Conservation (phyloP, 2,888 invertebrate species). For the Laothoe populi region DNA sequence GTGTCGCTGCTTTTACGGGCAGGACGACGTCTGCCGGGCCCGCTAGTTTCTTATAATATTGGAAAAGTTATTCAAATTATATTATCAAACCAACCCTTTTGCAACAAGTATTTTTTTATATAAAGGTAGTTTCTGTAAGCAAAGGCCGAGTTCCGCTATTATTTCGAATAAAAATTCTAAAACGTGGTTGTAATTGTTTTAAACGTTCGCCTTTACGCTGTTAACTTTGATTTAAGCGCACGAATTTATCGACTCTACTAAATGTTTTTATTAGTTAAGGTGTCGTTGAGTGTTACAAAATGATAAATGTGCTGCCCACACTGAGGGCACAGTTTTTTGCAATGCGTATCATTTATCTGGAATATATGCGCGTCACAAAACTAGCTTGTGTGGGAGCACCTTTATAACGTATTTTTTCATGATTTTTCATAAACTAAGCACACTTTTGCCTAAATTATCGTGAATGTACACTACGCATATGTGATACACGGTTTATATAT, state of each 20-base stretch:
- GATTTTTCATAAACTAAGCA: slow-evolving; percentile 58
- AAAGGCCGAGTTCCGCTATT: slow-evolving; percentile 32
- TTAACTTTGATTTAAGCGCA: slow-evolving; percentile 72
- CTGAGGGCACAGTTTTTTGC: not conserved
- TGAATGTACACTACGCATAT: slow-evolving; percentile 80
- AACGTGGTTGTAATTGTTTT: slow-evolving; percentile 62
- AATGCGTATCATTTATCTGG: not conserved
- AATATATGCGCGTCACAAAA: slow-evolving; percentile 8
- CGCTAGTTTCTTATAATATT: no score
- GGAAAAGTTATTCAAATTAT: not conserved
- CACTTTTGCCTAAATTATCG: slow-evolving; percentile 80
- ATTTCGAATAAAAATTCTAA: slow-evolving; percentile 47
- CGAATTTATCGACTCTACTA: slow-evolving; percentile 75
- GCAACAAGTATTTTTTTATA: not conserved
- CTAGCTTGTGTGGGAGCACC: slow-evolving; percentile 35
- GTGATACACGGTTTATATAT: slow-evolving; percentile 82
- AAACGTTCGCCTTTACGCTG: slow-evolving; percentile 63
- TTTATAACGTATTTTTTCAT: slow-evolving; percentile 62
- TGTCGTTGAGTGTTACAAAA: slow-evolving; percentile 59
- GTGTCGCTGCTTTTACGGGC: no score
- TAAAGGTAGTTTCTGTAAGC: slow-evolving; percentile 18
- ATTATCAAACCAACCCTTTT: no score
- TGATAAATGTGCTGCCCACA: slow-evolving; percentile 33
- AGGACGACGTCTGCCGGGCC: no score
- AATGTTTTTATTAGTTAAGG: slow-evolving; percentile 49